phyloP scores from a whole-genome alignment of 2,888 invertebrate species.

The Bibio marci region DNA sequence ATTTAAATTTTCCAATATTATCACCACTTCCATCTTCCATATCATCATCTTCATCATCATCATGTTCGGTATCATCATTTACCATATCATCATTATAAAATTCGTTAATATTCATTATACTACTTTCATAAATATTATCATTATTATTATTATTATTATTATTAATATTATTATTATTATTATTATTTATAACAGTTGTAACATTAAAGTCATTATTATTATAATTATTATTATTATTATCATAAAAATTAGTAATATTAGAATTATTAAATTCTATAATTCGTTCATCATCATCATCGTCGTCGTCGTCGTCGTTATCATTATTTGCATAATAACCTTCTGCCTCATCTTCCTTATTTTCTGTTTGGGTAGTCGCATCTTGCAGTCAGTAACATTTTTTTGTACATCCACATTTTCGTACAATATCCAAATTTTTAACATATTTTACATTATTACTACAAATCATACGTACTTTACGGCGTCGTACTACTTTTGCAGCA shows the following conservation, averaged over 20 bases:
- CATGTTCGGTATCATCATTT: constrained; percentile 18
- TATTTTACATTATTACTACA: constrained; percentile 86
- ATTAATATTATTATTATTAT: constrained; percentile 10
- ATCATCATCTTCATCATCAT: constrained; percentile 11
- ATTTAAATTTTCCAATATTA: constrained; percentile 15
- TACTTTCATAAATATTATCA: constrained; percentile 9
- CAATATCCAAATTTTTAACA: constrained; percentile 90
- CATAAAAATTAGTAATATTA: constrained; percentile 8
- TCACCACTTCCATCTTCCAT: constrained; percentile 8
- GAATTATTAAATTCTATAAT: constrained; percentile 8
- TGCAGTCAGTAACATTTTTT: constrained; percentile 72
- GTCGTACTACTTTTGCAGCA: constrained; percentile 78
- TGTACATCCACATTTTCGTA: constrained; percentile 90
- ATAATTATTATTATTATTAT: constrained; percentile 10
- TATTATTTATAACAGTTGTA: too few species aligned
- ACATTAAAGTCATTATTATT: constrained; percentile 20
- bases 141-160: constrained; percentile 10
- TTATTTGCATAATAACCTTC: constrained; percentile 21
- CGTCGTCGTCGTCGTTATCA: constrained; percentile 12
- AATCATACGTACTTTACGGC: constrained; percentile 82
- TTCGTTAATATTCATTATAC: constrained; percentile 3
- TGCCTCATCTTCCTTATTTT: constrained; percentile 11
- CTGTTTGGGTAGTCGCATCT: constrained; percentile 37
- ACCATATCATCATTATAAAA: constrained; percentile 11
- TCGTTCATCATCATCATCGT: constrained; percentile 19